A percentile compares a stretch with the other conserved stretches of the same genome.
Evolutionary conservation across 2,797 vertebrate genomes (phyloP).

Genomic region (Enteromius anoplus): DNA sequence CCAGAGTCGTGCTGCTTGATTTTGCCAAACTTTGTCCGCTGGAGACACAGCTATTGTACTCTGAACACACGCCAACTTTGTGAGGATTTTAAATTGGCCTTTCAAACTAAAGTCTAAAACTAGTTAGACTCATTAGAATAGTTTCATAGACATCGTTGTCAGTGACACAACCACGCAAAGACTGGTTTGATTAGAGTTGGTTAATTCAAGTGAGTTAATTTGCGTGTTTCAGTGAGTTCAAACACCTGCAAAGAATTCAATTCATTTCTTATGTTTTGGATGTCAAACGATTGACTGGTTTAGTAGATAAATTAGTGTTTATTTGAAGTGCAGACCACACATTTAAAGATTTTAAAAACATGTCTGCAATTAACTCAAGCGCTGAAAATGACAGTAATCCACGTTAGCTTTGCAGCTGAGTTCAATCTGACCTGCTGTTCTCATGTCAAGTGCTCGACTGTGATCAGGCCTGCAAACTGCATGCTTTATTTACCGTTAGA

Average conservation of each 20-base stretch:
- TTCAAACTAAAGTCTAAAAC: not conserved
- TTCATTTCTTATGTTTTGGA: not conserved
- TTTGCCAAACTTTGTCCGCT: not conserved
- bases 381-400: constrained; percentile 6
- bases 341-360: constrained; percentile 4
- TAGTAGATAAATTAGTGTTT: not conserved
- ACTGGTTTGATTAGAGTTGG: not conserved
- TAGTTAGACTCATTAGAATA: not conserved
- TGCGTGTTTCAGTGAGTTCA: not conserved
- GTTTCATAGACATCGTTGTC: not conserved
- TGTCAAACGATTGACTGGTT: not conserved
- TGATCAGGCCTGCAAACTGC: not conserved
- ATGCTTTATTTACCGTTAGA: constrained; percentile 12
- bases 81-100: not conserved
- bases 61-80: not conserved
- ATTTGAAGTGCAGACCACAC: not conserved
- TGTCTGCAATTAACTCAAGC: not conserved
- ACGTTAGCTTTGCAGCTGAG: not conserved
- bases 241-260: not conserved
- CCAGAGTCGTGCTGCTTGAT: not conserved
- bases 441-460: not conserved
- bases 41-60: not conserved
- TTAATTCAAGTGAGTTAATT: not conserved
- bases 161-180: not conserved
- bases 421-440: constrained; percentile 16